These are phyloP conservation scores for Latrodectus geometricus DNA, from an alignment of 1,140 invertebrate species.

Conservation along the genomic window DNA sequence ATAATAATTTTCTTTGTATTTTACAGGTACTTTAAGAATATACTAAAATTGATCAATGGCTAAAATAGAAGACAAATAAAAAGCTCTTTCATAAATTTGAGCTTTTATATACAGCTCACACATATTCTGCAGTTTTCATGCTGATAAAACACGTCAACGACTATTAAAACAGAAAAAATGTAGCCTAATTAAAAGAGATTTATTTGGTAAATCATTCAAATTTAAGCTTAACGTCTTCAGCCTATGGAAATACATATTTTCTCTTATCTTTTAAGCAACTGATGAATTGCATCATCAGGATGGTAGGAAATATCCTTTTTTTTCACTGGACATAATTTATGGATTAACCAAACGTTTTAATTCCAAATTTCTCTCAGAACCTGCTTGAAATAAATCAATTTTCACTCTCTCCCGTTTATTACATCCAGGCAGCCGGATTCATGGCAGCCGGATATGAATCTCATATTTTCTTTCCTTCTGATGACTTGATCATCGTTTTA, in stretches of 20 bases:
- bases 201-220: no score
- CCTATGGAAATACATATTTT: background rate
- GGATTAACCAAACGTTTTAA: slow-evolving; percentile 43
- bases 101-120: no score
- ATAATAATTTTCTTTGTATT: no score
- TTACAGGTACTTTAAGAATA: no score
- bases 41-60: no score
- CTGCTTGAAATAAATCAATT: slow-evolving; percentile 31
- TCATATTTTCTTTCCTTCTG: slow-evolving; percentile 34
- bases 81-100: no score
- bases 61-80: no score
- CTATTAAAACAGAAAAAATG: no score
- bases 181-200: no score
- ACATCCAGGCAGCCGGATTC: slow-evolving; percentile 4
- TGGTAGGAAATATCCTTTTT: background rate
- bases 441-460: slow-evolving; percentile 52
- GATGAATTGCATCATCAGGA: background rate
- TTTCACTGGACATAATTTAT: slow-evolving; percentile 31
- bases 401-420: slow-evolving; percentile 22
- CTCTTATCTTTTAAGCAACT: background rate
- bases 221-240: no score
- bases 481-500: slow-evolving; percentile 48
- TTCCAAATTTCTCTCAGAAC: slow-evolving; percentile 21
- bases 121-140: no score
- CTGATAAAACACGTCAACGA: no score